These are phyloP conservation scores for Hydroisotoma schaefferi DNA, from an alignment of 2,888 invertebrate genomes.

Conservation along the genomic window DNA sequence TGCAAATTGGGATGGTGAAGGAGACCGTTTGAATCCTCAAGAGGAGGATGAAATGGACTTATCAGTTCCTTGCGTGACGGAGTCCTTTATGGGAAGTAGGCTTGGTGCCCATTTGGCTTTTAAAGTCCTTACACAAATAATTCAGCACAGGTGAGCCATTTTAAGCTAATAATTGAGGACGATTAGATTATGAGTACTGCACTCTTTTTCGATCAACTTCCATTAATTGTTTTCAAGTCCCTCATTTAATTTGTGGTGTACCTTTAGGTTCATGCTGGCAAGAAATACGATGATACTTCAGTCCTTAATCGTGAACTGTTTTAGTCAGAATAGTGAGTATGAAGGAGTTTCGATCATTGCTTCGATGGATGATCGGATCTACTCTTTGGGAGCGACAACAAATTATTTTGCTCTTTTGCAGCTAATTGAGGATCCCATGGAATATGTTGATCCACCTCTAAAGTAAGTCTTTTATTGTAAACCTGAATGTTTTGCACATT, in stretches of 20 bases:
- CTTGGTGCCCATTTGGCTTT: conserved; percentile 44
- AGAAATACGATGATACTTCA: conserved; percentile 42
- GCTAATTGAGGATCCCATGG: conserved; percentile 33
- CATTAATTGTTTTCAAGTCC: background rate
- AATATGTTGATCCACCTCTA: conserved; percentile 33
- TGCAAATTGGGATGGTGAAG: conserved; percentile 24
- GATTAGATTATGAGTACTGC: no score
- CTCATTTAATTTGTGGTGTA: conserved; percentile 10
- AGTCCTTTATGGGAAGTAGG: conserved; percentile 44
- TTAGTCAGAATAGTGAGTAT: conserved; percentile 30
- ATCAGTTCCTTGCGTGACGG: conserved; percentile 23
- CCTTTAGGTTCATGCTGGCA: conserved; percentile 38
- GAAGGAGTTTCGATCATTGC: conserved; percentile 32
- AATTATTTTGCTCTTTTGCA: conserved; percentile 32
- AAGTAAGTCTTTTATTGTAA: conserved; percentile 24
- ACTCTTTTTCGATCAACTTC: background rate
- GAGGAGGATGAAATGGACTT: conserved; percentile 23
- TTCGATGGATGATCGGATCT: conserved; percentile 27
- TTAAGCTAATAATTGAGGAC: background rate
- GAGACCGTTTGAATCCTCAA: background rate
- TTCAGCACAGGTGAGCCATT: conserved; percentile 39
- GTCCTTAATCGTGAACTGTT: conserved; percentile 29
- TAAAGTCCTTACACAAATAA: conserved; percentile 39
- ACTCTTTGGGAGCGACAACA: conserved; percentile 25
- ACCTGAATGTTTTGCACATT: no score